Evolutionary conservation across 2,797 vertebrate species (phyloP), one percentile per base, ranked within the genome.

Genomic region (Falco biarmicus): DNA sequence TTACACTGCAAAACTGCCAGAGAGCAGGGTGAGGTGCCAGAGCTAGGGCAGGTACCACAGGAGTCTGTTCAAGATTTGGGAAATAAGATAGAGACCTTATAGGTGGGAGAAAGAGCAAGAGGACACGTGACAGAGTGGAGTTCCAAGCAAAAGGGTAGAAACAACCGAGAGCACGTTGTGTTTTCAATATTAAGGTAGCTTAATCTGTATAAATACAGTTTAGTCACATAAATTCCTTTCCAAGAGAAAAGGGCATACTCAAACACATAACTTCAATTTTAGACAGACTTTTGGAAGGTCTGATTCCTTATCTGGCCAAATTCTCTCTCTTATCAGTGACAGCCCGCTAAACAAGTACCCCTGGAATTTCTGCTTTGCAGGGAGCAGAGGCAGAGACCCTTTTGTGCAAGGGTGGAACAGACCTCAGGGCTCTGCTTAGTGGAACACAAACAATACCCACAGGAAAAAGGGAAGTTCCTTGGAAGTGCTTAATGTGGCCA

Each of bases 371-470:
- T 53, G 57, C 14, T 15, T 34, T 51, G 15, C 56, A 45, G 41
- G 1, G 21, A 51, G 50, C 1, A 0, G 45, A 47, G 50, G 50
- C 37, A 53, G 51, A 41, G 25, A 15, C 13, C 3, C n/a, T n/a
- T 34, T 22, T n/a, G 20, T 32, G 32, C 20, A 6, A 7, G 51
- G 37, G 63, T 71, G 57, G 34, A 70, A 41, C 37, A 0, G 15
- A 13, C n/a, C 28, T 22, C 20, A 0, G 0, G 39, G 31, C 22
- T 85, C 77, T 3, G 1, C 24, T 31, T 63, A 51, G 19, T 0
- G 1, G 20, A 31, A 32, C 34, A 63, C 29, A 39, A 61, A 48
- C 19, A 43, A 48, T 50, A 37, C 22, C 12, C 14, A 25, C 41
- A n/a, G 66, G 54, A 60, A 88, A 74, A 45, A 3, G 7, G 8